phyloP scores from a whole-genome alignment of 2,888 invertebrate genomes.

The Congeria kusceri region DNA sequence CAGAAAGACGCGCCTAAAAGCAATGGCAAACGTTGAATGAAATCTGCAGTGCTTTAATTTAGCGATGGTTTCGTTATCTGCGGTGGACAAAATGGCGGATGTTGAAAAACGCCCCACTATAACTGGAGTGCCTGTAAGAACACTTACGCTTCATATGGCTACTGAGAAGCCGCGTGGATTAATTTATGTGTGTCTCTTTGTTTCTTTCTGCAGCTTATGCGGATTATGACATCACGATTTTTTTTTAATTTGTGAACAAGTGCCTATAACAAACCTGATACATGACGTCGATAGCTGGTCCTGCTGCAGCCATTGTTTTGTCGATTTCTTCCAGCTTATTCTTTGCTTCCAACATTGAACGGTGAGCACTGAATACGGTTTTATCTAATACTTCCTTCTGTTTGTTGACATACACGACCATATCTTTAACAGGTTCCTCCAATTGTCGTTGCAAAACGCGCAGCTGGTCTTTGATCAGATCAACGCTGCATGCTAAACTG shows the following conservation, averaged over 20 bases:
- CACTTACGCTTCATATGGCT: too few relatives aligned
- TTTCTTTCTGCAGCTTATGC: too few relatives aligned
- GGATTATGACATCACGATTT: too few relatives aligned
- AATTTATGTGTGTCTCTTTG: too few relatives aligned
- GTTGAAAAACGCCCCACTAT: too few relatives aligned
- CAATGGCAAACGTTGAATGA: too few relatives aligned
- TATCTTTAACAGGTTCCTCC: constrained; percentile 47
- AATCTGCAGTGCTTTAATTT: too few relatives aligned
- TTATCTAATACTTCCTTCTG: constrained; percentile 25
- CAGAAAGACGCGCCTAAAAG: too few relatives aligned
- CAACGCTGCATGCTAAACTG: constrained; percentile 66
- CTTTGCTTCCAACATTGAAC: constrained; percentile 15
- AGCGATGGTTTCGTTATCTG: too few relatives aligned
- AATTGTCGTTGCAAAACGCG: constrained; percentile 50
- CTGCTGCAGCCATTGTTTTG: background rate
- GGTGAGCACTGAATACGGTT: constrained; percentile 7
- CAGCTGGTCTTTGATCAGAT: constrained; percentile 63
- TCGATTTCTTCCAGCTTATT: background rate
- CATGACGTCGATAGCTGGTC: background rate
- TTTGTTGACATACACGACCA: constrained; percentile 30
- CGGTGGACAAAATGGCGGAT: too few relatives aligned
- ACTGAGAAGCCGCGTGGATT: too few relatives aligned
- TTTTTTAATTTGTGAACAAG: background rate
- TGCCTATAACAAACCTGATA: background rate
- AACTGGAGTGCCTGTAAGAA: too few relatives aligned